Evolutionary conservation across 2,888 invertebrate genomes (phyloP).

Genomic region (Steinernema hermaphroditum): DNA sequence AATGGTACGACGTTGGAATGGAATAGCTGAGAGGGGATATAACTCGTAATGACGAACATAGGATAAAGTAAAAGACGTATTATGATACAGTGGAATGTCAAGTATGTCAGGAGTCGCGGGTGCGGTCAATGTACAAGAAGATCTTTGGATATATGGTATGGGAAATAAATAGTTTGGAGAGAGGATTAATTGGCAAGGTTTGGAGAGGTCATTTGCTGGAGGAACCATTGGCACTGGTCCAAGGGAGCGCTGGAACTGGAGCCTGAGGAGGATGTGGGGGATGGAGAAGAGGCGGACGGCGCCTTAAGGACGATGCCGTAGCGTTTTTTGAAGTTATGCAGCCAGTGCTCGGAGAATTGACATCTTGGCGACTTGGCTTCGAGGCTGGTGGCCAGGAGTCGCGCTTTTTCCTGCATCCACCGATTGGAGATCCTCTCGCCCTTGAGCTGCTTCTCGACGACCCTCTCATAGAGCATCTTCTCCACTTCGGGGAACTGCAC

Average conservation of each 20-base stretch:
- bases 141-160: constrained; percentile 19
- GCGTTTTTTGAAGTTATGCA: constrained; percentile 43
- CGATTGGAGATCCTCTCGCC: constrained; percentile 38
- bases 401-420: constrained; percentile 40
- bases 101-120: neutral
- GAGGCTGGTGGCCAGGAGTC: constrained; percentile 34
- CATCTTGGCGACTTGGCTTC: constrained; percentile 39
- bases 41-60: neutral
- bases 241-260: neutral
- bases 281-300: neutral
- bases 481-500: constrained; percentile 43
- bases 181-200: neutral
- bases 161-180: neutral
- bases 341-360: constrained; percentile 42
- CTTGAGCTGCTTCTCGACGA: neutral
- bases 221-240: constrained; percentile 19
- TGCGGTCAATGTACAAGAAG: neutral
- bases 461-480: constrained; percentile 34
- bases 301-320: constrained; percentile 37
- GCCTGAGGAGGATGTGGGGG: neutral
- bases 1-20: neutral
- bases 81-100: constrained; percentile 5
- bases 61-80: neutral
- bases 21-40: neutral
- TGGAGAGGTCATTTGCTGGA: neutral